phyloP scores from a whole-genome alignment of 2,888 invertebrate species.

The Mythimna albipuncta region DNA sequence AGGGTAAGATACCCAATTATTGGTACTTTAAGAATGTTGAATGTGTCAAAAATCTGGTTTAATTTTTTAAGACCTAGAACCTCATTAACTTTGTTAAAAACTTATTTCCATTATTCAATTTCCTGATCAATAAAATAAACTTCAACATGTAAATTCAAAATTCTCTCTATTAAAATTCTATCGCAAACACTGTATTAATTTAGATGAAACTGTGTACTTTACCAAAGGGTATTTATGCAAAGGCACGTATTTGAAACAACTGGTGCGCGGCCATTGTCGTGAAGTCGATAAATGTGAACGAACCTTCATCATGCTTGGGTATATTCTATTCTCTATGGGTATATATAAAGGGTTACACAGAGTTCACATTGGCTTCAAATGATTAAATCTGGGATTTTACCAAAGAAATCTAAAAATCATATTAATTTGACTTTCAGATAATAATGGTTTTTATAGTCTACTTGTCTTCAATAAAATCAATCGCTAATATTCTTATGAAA shows the following conservation, averaged over 20 bases:
- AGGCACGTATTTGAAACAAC: constrained; percentile 45
- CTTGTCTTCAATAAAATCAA: constrained; percentile 15
- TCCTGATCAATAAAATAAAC: constrained; percentile 8
- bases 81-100: no score
- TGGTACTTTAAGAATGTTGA: no score
- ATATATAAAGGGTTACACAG: no score
- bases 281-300: constrained; percentile 51
- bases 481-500: neutral
- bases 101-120: neutral
- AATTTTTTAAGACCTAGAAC: no score
- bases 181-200: constrained; percentile 27
- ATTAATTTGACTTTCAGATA: neutral
- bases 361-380: no score
- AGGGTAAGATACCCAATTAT: no score
- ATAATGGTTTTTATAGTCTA: no score
- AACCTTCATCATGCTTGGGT: constrained; percentile 23
- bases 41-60: no score
- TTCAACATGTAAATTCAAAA: neutral
- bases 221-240: constrained; percentile 41
- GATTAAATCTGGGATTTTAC: no score
- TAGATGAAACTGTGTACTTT: constrained; percentile 26
- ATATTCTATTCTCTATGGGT: no score
- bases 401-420: no score
- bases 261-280: constrained; percentile 29
- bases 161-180: constrained; percentile 23